Evolutionary conservation across 2,113 vertebrate genomes (phyloP).

Genomic region (Erythrocebus patas): DNA sequence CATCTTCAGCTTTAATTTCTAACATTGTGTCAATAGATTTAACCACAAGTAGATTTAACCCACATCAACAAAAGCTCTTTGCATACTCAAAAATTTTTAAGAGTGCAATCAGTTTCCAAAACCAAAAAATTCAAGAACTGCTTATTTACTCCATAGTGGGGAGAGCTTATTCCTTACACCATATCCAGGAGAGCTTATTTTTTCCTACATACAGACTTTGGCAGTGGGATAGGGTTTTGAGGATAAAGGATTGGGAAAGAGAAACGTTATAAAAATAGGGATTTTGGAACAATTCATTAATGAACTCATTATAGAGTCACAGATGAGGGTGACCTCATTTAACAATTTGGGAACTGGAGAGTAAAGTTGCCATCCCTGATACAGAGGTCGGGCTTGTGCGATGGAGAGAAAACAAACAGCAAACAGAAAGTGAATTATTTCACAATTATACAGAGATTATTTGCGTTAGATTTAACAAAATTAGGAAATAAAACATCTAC

Average conservation of each 20-base stretch:
- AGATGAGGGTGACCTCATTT: neutral
- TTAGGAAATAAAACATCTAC: neutral
- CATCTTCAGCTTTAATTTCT: neutral
- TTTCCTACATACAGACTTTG: neutral
- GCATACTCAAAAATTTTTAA: neutral
- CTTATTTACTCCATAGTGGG: neutral
- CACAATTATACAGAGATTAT: too few relatives aligned
- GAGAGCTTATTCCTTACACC: neutral
- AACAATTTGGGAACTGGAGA: neutral
- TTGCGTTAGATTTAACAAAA: neutral
- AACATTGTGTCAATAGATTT: neutral
- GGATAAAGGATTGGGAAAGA: neutral
- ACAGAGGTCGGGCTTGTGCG: neutral
- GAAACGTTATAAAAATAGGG: neutral
- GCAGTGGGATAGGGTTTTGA: neutral
- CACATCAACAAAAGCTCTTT: neutral
- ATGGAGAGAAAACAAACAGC: too few relatives aligned
- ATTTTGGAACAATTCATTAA: neutral
- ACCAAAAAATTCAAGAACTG: too few relatives aligned
- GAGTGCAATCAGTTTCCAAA: neutral
- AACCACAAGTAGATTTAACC: neutral
- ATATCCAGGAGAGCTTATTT: fast-evolving
- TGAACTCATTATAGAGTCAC: neutral
- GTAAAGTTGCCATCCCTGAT: neutral
- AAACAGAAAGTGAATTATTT: neutral